Conservation (phyloP, 2,888 invertebrate genomes). For the Ectropis crepuscularia region DNA sequence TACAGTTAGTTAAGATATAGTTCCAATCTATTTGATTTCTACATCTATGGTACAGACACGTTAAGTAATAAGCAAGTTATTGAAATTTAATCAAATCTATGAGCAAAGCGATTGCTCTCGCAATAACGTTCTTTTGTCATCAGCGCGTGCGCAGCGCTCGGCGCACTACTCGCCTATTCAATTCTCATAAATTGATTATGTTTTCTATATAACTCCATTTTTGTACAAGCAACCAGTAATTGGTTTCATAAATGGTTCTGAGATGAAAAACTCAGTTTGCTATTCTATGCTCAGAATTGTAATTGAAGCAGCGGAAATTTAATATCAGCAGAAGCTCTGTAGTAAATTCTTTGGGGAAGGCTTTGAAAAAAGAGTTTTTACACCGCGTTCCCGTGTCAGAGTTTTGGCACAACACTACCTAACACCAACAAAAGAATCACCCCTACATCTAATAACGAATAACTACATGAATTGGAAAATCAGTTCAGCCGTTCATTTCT, state of each 20-base stretch:
- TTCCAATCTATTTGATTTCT: conserved; percentile 30
- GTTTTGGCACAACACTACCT: too few relatives aligned
- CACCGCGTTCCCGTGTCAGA: too few relatives aligned
- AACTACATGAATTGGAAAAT: too few relatives aligned
- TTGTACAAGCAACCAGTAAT: conserved; percentile 14
- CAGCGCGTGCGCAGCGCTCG: conserved; percentile 64
- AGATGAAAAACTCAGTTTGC: conserved; percentile 5
- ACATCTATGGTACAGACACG: conserved; percentile 35
- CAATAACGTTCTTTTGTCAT: conserved; percentile 63
- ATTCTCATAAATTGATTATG: conserved; percentile 73
- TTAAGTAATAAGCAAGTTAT: conserved; percentile 53
- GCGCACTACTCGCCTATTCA: conserved; percentile 57
- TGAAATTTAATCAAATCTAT: conserved; percentile 78
- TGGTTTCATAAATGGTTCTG: conserved; percentile 28
- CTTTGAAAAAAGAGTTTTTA: too few relatives aligned
- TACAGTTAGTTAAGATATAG: neutral
- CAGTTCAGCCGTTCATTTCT: too few relatives aligned
- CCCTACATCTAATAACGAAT: too few relatives aligned
- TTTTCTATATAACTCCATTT: conserved; percentile 47
- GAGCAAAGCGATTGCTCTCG: conserved; percentile 65
- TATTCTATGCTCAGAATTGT: too few relatives aligned
- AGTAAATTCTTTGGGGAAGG: too few relatives aligned
- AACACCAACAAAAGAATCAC: too few relatives aligned
- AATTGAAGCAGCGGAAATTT: too few relatives aligned
- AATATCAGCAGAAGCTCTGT: too few relatives aligned